Evolutionary conservation across 1,140 invertebrate species (phyloP), one percentile per base, ranked within the genome.

Genomic region (Patella vulgata): DNA sequence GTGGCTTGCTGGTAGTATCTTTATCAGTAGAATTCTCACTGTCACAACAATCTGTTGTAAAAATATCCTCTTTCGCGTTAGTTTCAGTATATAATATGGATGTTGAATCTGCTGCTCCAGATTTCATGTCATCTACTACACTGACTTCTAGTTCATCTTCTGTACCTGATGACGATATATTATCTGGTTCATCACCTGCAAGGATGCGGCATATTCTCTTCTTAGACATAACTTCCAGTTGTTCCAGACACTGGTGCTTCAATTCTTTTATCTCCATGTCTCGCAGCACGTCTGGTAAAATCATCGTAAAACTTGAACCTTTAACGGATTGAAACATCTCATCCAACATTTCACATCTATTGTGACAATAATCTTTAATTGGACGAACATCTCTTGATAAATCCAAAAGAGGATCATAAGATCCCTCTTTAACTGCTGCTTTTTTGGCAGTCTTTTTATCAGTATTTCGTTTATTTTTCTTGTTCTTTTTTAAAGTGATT

Each of bases 191-290:
- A 64, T 77, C 79, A 50, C 79, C 79, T 80, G 60, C 64, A 42
- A 84, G 50, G 42, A 84, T 81, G 53, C 80, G 65, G 21, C 52
- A 52, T 28, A 84, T 84, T 51, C 83, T 66, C 50, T 84, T 84
- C 48, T 75, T 79, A 39, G 83, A 84, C 82, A 84, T 82, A n/a
- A 82, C 76, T 30, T 82, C 78, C 43, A 84, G 60, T 39, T 83
- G 81, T 59, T 83, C 79, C 25, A 82, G 51, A 60, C 83, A 84
- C 60, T 71, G 59, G 56, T 66, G 63, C 60, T 79, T 79, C 55
- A 84, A 50, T 33, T 83, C 80, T n/a, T 76, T 71, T 23, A 77
- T 19, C 6, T 71, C 55, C 23, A 80, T 48, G 21, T 74, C 75
- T 80, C 82, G 59, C 2, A 83, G 58, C 19, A 80, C 63, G 42